Evolutionary conservation across 30 jellyfish, hydroid and myxozoan genomes (phyloP), one percentile per base, ranked within the genome.

Genomic region (Kudoa iwatai): DNA sequence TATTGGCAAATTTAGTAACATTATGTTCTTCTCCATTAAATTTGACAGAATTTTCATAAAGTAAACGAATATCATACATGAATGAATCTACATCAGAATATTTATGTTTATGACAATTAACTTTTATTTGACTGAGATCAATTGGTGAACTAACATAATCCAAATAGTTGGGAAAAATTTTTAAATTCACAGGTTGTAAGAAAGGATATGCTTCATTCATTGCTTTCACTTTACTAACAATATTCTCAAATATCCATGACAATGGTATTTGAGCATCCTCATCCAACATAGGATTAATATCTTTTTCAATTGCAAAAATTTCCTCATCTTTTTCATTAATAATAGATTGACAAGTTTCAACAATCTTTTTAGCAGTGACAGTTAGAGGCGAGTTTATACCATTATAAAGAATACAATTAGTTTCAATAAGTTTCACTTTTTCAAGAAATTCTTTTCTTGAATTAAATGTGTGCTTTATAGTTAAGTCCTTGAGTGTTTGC

Each of bases 1-100:
- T n/a, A n/a, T n/a, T n/a, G n/a, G 96, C 96, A 10, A 84, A 55
- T 38, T 77, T 65, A 17, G 96, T 62, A 35, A 62, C 61, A 22
- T 66, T 42, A 38, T 77, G 96, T 20, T 77, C 85, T 13, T 68
- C 58, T 0, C 96, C 96, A n/a, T 28, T 28, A 28, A 6, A 28
- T 28, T 28, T 9, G 11, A 28, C 36, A 28, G 11, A 28, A n/a
- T 28, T 28, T 9, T 28, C n/a, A n/a, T 6, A n/a, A 28, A 28
- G 11, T 6, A 28, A n/a, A n/a, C n/a, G 11, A 28, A 28, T n/a
- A n/a, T 28, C 36, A 9, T n/a, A n/a, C 36, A 28, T n/a, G n/a
- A 6, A 28, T 28, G 36, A 28, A n/a, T 28, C 36, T n/a, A 6
- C n/a, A n/a, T 9, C n/a, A 9, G 36, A 28, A 28, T 28, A 28